Percentiles rank a stretch among this genome's conserved stretches.
Evolutionary conservation across 2,888 invertebrate genomes (phyloP).

Genomic region (Mythimna impura): DNA sequence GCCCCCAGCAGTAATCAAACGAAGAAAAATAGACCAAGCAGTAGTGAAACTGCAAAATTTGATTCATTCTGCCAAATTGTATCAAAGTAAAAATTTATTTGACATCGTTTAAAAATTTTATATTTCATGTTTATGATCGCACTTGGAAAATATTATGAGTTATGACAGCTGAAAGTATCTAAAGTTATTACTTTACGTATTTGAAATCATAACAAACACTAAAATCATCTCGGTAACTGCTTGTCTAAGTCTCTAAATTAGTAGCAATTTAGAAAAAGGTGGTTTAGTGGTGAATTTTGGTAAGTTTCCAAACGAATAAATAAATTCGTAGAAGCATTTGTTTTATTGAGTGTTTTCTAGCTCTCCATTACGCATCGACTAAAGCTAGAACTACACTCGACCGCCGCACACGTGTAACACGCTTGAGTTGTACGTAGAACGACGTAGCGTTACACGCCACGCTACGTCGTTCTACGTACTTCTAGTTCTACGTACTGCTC

Average conservation of each 20-base stretch:
- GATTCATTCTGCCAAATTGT: slow-evolving; percentile 31
- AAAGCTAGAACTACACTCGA: no score
- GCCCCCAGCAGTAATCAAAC: slow-evolving; percentile 37
- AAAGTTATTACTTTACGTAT: slow-evolving; percentile 42
- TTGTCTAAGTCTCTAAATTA: slow-evolving; percentile 37
- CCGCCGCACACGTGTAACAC: no score
- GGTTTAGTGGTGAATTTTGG: slow-evolving; percentile 48
- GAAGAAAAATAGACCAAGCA: slow-evolving; percentile 49
- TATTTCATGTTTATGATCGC: slow-evolving; percentile 37
- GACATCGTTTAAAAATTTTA: slow-evolving; percentile 32
- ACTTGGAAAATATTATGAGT: slow-evolving; percentile 29
- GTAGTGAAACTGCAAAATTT: slow-evolving; percentile 10
- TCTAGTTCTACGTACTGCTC: no score
- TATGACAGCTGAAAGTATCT: slow-evolving; percentile 41
- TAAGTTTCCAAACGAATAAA: slow-evolving; percentile 53
- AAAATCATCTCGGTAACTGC: slow-evolving; percentile 34
- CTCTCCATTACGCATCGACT: slow-evolving; percentile 28
- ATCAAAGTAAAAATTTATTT: slow-evolving; percentile 41
- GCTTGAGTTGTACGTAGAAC: no score
- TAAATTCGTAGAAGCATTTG: slow-evolving; percentile 43
- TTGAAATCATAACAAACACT: slow-evolving; percentile 34
- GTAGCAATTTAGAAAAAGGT: slow-evolving; percentile 40
- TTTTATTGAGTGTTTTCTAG: slow-evolving; percentile 43
- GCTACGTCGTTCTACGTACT: no score
- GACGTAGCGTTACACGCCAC: no score